These are phyloP conservation scores for Andrena haemorrhoa DNA, from an alignment of 2,888 invertebrate genomes.

Conservation along the genomic window DNA sequence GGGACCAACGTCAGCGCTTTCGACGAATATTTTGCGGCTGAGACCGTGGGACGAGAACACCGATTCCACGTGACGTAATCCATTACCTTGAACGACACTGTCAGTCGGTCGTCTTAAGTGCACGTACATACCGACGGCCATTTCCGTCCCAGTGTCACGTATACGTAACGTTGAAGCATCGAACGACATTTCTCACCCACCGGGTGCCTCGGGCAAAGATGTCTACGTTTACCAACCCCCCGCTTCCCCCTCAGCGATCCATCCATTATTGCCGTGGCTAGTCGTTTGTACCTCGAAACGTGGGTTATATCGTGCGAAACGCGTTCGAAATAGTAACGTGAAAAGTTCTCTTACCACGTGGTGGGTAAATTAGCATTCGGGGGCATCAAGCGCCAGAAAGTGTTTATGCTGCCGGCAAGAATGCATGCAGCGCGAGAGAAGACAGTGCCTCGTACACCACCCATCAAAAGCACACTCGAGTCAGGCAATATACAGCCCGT, in stretches of 20 bases:
- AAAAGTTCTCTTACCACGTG: no score
- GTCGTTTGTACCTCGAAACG: no score
- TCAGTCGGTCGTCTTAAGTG: slow-evolving; percentile 53
- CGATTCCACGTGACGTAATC: slow-evolving; percentile 63
- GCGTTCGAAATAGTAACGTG: no score
- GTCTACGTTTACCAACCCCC: slow-evolving; percentile 27
- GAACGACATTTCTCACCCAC: slow-evolving; percentile 48
- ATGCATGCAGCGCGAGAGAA: no score
- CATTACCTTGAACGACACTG: slow-evolving; percentile 66
- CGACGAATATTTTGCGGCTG: slow-evolving; percentile 47
- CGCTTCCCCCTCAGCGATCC: neutral
- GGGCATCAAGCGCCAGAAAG: no score
- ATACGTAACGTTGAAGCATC: slow-evolving; percentile 29
- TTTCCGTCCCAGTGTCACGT: slow-evolving; percentile 35
- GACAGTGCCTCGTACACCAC: no score
- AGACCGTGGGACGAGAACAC: slow-evolving; percentile 38
- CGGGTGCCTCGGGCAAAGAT: slow-evolving; percentile 5
- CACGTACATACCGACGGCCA: slow-evolving; percentile 22
- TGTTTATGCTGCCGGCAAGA: no score
- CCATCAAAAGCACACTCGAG: no score
- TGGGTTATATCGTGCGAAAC: no score
- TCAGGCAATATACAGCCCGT: no score
- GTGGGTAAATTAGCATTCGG: no score
- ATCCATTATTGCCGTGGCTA: no score
- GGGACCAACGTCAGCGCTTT: slow-evolving; percentile 46